Evolutionary conservation across 2,113 vertebrate genomes (phyloP), one percentile per base, ranked within the genome.

Genomic region (Buteo buteo): DNA sequence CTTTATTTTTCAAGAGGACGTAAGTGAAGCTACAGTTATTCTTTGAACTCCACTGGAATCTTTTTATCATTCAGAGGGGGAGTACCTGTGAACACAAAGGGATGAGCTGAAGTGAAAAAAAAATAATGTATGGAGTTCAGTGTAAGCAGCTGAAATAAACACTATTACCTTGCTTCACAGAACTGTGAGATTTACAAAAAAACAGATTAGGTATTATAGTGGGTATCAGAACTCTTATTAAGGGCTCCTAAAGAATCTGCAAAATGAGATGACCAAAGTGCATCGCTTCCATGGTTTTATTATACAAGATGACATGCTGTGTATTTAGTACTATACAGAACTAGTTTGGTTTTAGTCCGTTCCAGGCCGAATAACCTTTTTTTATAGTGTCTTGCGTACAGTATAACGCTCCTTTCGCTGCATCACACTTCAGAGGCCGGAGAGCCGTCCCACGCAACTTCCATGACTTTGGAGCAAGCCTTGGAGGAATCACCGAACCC

Each of bases 391-490:
- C 40, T 47, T 7, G 45, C 1, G 25, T 5, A 15, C 25, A 28
- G 32, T 5, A 1, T 9, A 49, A 52, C 1, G 20, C 40, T 67
- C 6, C 72, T 42, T 3, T 10, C 4, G 28, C 40, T 2, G 6
- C 64, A 32, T 11, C 2, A 13, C 11, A 2, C 26, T 8, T 29
- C 32, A 3, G 47, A n/a, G 24, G 22, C 73, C 6, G 3, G 16
- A 34, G 32, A n/a, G 5, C 34, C 15, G 13, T 11, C 62, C 88
- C 64, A 12, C 1, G 4, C 62, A 6, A 24, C 47, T 40, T 9
- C n/a, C 36, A 11, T 1, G 3, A 3, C n/a, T 38, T 10, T 1
- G 20, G 57, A 36, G 16, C 4, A 15, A 55, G 52, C 32, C 32
- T 18, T 3, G 6, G 26, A 15, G 17, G 14, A 16, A 12, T 3